Percentiles rank a stretch among this genome's conserved stretches.
These are phyloP conservation scores for Varroa destructor DNA, from an alignment of 1,140 invertebrate species.

Conservation along the genomic window DNA sequence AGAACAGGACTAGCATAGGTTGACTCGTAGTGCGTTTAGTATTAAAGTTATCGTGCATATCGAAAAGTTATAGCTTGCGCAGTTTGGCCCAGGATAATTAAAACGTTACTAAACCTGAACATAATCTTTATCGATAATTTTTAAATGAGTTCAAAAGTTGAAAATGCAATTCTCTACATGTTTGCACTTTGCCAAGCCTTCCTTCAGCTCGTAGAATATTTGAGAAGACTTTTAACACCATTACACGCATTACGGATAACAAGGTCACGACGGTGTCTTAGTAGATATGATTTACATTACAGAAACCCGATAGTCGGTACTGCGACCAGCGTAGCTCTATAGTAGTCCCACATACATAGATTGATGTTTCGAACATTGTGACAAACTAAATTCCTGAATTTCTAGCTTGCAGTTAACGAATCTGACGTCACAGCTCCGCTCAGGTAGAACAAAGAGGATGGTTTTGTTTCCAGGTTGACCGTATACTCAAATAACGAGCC, in stretches of 20 bases:
- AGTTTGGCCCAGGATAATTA: too few species aligned
- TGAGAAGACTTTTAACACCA: neutral
- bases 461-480: neutral
- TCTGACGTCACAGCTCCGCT: constrained; percentile 1
- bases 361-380: neutral
- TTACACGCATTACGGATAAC: constrained; percentile 15
- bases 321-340: neutral
- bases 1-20: too few species aligned
- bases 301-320: too few species aligned
- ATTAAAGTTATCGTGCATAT: too few species aligned
- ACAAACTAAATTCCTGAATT: neutral
- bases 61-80: too few species aligned
- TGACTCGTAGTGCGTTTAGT: too few species aligned
- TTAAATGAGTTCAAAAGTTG: too few species aligned
- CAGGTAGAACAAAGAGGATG: neutral
- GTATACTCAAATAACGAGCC: constrained; percentile 10
- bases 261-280: neutral
- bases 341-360: neutral
- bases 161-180: too few species aligned
- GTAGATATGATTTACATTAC: too few species aligned
- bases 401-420: neutral
- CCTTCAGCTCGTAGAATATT: neutral
- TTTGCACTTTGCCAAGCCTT: too few species aligned
- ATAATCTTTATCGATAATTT: too few species aligned
- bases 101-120: too few species aligned